Percentiles rank a stretch among this genome's conserved stretches.
phyloP scores from a whole-genome alignment of 2,888 invertebrate genomes.

The Heliothis peltigera region DNA sequence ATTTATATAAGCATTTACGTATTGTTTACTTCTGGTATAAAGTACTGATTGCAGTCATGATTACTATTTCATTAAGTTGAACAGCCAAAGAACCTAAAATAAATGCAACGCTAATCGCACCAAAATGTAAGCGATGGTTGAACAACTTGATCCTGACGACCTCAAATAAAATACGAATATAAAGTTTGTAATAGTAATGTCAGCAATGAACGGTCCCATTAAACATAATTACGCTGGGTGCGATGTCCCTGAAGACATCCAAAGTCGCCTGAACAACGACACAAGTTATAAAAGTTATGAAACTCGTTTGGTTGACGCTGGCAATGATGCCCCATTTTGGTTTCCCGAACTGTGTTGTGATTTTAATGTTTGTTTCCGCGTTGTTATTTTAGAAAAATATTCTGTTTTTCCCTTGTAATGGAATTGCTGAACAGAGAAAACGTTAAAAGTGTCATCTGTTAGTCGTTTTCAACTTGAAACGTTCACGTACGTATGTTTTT shows the following conservation, averaged over 20 bases:
- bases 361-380: conserved; percentile 30
- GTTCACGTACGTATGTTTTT: background rate
- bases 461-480: background rate
- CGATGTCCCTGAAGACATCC: conserved; percentile 68
- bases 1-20: too few species aligned
- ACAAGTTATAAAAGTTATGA: conserved; percentile 78
- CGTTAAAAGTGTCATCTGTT: background rate
- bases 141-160: conserved; percentile 55
- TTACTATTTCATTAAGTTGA: too few species aligned
- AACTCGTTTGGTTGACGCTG: conserved; percentile 73
- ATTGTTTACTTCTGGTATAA: too few species aligned
- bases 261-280: conserved; percentile 63
- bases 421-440: background rate
- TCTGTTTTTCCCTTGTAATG: conserved; percentile 3
- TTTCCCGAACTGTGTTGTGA: conserved; percentile 25
- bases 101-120: conserved; percentile 17
- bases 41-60: too few species aligned
- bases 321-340: conserved; percentile 37
- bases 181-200: conserved; percentile 80
- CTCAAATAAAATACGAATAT: conserved; percentile 66
- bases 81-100: background rate
- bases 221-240: conserved; percentile 78
- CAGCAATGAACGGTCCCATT: conserved; percentile 80
- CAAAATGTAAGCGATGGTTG: conserved; percentile 32
- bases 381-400: conserved; percentile 20